Evolutionary conservation across 2,888 invertebrate genomes (phyloP).

Genomic region (Tetragnatha montana): DNA sequence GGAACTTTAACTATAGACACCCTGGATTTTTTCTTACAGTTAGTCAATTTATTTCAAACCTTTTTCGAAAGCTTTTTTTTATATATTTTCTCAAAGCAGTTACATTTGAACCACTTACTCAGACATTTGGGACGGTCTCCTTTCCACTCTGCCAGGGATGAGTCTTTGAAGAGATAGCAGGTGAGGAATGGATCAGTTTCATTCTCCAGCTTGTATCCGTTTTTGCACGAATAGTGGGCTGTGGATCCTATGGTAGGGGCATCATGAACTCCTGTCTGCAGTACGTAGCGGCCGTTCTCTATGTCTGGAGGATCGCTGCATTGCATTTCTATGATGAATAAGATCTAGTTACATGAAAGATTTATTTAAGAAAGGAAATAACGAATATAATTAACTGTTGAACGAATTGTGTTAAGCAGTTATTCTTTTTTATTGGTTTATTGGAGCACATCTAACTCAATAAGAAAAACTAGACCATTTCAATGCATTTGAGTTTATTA

Average conservation of each 20-base stretch:
- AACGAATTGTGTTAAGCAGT: neutral
- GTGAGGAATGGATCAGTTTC: neutral
- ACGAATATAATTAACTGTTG: neutral
- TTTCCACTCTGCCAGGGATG: slow-evolving; percentile 32
- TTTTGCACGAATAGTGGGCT: slow-evolving; percentile 32
- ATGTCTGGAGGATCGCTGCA: slow-evolving; percentile 39
- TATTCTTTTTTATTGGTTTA: neutral
- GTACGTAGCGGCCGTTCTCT: neutral
- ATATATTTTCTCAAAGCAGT: no score
- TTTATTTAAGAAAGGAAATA: neutral
- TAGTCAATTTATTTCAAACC: no score
- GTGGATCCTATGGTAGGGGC: slow-evolving; percentile 18
- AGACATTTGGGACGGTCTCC: slow-evolving; percentile 37
- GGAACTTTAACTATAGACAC: no score
- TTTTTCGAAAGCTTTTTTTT: no score
- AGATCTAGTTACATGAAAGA: neutral
- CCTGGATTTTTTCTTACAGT: no score
- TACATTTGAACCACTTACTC: slow-evolving; percentile 17
- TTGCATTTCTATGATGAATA: slow-evolving; percentile 39
- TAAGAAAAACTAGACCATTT: neutral
- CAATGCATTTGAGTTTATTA: neutral
- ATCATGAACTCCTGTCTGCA: slow-evolving; percentile 1
- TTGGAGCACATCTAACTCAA: neutral
- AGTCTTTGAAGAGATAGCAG: slow-evolving; percentile 12
- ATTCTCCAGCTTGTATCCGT: slow-evolving; percentile 43